Base-by-base conservation (phyloP, 2,888 invertebrate species). In the Melinopterus prodromus region DNA sequence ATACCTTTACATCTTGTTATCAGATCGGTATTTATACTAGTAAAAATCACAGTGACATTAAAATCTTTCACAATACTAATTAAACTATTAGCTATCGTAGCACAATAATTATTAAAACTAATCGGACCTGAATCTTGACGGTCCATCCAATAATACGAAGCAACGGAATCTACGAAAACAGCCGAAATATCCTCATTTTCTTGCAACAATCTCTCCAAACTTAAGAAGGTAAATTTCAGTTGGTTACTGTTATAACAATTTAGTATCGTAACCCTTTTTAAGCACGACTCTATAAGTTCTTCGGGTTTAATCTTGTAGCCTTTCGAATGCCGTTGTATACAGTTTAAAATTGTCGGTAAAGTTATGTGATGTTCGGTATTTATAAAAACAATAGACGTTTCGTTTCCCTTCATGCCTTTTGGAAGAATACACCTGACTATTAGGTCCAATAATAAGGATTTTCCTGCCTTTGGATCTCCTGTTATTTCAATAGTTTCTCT, bases 351-450 rank as follows among this genome's bases (percentile, higher is more conserved):
- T 78, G 88, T 87, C 3, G 87, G 83, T 3, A 89, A 80, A 81
- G 87, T 86, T 79, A 92, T 90, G 81, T 92, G 91, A 83, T 91
- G 90, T 80, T 91, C 90, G 0, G 90, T 89, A 84, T 92, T 90
- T 70, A 92, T 87, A 6, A 91, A 86, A 15, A 92, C 82, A 0
- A 90, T 90, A 71, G 88, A 86, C 7, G 89, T 86, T 77, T 89
- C 85, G n/a, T 90, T 88, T 2, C 91, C 91, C 14, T 85, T 80
- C 74, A 86, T 86, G n/a, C 82, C 82, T 14, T 84, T 82, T 0
- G 91, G 91, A 6, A 91, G 84, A 69, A 92, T 87, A 75, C 90
- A 89, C 38, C 88, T 89, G 0, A 89, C 90, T 71, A 92, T 86
- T n/a, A 92, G 86, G 82, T 91, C 90, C 16, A 87, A 88, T 0